Base-by-base conservation (phyloP, 2,888 invertebrate genomes). In the Chaetoderma sp. region DNA sequence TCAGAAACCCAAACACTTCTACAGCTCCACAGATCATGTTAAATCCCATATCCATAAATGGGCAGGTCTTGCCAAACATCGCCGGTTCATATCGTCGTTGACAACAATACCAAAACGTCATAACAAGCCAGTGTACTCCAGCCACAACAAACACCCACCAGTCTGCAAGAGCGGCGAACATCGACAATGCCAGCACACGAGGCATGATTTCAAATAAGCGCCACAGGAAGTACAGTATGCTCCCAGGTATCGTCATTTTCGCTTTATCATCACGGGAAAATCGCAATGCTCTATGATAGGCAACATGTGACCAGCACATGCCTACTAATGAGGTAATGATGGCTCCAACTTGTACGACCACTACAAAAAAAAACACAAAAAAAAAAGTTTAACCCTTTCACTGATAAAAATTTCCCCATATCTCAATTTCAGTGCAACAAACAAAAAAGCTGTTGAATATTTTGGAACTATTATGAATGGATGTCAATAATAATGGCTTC, bases 1-100 rank as follows among this genome's bases (percentile, higher is more conserved):
- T 91, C 47, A 96, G 91, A 83, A 93, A 95, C 4, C 94, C 94
- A 84, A 96, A 95, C 45, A 95, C 90, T 81, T 95, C 94, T 0
- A 96, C 93, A 6, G 92, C 90, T 3, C 94, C 95, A 67, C 95
- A 90, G 44, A 94, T 91, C 63, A 88, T 81, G 64, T 89, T 89
- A 65, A 84, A 85, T 36, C 80, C 78, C 47, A 81, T 83, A 25
- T 71, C 74, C 49, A 49, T 16, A n/a, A n/a, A n/a, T n/a, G n/a
- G n/a, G 25, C 49, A 49, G 25, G n/a, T 21, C 4, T 49, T 49
- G 49, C 27, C 23, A 4, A 70, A 65, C 8, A 69, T 63, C 13
- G 72, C 62, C 4, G 75, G 79, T 49, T 49, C 23, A 13, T 27
- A 23, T 10, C 82, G 83, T 28, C 72, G 78, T 49, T 82, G 83